phyloP scores from a whole-genome alignment of 2,113 vertebrate genomes.

The Seriola rivoliana region DNA sequence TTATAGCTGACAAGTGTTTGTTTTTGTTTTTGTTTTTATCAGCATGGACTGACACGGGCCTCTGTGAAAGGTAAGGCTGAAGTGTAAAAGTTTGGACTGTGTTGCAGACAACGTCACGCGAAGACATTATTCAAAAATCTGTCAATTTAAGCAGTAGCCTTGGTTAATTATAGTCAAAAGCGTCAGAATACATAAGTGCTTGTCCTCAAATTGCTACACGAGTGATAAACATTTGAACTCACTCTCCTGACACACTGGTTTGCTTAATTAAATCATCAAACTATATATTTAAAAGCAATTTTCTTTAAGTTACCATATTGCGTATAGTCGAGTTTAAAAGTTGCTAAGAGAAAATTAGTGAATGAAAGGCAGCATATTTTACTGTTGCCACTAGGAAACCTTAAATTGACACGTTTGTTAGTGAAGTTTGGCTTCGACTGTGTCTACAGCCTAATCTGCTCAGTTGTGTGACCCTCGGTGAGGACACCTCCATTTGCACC shows the following conservation, averaged over 20 bases:
- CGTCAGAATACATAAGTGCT: neutral
- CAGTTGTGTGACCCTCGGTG: neutral
- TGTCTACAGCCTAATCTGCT: neutral
- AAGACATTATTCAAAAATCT: neutral
- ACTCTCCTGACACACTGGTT: neutral
- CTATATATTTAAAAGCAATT: neutral
- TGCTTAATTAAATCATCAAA: neutral
- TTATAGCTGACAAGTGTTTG: neutral
- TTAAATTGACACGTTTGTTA: conserved; percentile 1
- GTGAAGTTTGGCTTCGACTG: neutral
- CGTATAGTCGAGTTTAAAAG: neutral
- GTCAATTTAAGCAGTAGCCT: neutral
- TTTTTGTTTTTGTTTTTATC: neutral
- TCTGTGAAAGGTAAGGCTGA: conserved; percentile 33
- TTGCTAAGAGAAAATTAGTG: accelerated
- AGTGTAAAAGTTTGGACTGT: neutral
- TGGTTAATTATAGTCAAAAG: no score
- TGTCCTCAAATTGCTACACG: neutral
- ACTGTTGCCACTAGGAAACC: neutral
- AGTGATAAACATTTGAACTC: neutral
- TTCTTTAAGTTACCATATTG: neutral
- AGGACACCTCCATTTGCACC: neutral
- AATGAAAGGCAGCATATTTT: neutral
- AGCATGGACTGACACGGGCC: conserved; percentile 2
- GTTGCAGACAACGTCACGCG: neutral